Percentiles rank a stretch among this genome's conserved stretches.
phyloP scores from a whole-genome alignment of 2,113 vertebrate species.

The Kryptolebias marmoratus region DNA sequence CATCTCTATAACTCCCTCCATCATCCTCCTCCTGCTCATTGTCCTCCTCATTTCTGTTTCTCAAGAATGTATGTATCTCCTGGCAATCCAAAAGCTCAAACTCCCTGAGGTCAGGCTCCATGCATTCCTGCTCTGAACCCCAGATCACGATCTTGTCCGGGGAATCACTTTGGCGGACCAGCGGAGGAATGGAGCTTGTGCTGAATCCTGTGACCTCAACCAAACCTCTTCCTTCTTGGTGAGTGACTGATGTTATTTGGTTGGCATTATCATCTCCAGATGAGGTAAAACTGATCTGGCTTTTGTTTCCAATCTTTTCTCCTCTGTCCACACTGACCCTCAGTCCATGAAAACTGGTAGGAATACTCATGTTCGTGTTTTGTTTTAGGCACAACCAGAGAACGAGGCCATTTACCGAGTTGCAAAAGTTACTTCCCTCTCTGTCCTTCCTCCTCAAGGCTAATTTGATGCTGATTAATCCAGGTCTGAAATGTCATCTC shows the following conservation, averaged over 20 bases:
- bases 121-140: conserved; percentile 74
- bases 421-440: conserved; percentile 22
- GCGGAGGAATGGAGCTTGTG: conserved; percentile 66
- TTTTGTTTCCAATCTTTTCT: conserved; percentile 74
- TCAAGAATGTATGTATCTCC: conserved; percentile 71
- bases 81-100: conserved; percentile 76
- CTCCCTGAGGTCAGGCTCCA: conserved; percentile 68
- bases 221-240: conserved; percentile 29
- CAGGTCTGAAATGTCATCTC: conserved; percentile 56
- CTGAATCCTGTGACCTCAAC: conserved; percentile 40
- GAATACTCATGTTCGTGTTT: conserved; percentile 73
- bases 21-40: conserved; percentile 61
- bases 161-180: conserved; percentile 74
- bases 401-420: conserved; percentile 68
- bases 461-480: conserved; percentile 31
- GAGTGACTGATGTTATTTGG: conserved; percentile 45
- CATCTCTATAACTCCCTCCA: conserved; percentile 59
- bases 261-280: conserved; percentile 79
- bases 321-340: conserved; percentile 66
- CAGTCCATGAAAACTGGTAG: conserved; percentile 59
- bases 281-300: conserved; percentile 52
- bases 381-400: conserved; percentile 37
- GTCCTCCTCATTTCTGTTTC: conserved; percentile 51
- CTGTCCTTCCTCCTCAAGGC: conserved; percentile 12
- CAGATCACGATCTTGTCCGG: conserved; percentile 80